Conservation (phyloP, 2,113 vertebrate genomes). For the Malurus alboscapulatus region DNA sequence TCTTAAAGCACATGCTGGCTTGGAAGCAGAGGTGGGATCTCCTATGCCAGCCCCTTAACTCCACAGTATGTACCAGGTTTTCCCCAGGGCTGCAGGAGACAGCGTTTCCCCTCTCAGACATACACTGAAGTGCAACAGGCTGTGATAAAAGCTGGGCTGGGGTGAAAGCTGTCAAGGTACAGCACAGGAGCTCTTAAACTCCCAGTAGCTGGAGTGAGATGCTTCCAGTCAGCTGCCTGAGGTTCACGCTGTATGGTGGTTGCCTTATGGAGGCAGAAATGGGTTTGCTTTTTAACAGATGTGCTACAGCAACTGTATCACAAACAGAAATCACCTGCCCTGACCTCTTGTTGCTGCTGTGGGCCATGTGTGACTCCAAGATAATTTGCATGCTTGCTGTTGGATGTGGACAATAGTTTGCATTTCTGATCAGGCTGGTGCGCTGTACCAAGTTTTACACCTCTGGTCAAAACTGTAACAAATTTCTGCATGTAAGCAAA, state of each 20-base stretch:
- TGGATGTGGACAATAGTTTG: not conserved
- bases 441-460: not conserved
- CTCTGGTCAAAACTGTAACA: not conserved
- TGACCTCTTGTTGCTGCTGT: not conserved
- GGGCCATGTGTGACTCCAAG: not conserved
- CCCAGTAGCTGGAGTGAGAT: not conserved
- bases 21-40: not conserved
- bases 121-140: fast-evolving
- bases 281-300: not conserved
- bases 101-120: not conserved
- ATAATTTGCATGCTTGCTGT: not conserved
- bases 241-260: not conserved
- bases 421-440: not conserved
- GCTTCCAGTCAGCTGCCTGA: not conserved
- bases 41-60: not conserved
- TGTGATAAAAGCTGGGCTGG: not conserved
- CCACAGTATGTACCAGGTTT: not conserved
- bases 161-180: not conserved
- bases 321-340: not conserved
- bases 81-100: not conserved
- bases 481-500: not conserved
- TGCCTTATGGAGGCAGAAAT: not conserved
- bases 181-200: not conserved
- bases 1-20: fast-evolving
- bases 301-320: not conserved